Conservation (phyloP, 2,113 vertebrate species). For the Columbina picui region DNA sequence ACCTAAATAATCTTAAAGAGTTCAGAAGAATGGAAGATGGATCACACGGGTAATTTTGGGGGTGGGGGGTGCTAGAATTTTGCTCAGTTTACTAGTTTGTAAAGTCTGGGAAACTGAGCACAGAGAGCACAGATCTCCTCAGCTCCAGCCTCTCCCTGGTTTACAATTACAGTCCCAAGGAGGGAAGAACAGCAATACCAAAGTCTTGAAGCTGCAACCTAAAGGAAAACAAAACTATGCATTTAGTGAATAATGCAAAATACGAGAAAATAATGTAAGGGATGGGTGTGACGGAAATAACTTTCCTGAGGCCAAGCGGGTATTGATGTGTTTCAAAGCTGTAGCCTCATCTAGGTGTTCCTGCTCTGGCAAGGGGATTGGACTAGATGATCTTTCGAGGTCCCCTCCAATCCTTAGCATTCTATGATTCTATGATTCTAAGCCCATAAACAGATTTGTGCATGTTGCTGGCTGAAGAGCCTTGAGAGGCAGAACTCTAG, state of each 20-base stretch:
- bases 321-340: constrained; percentile 4
- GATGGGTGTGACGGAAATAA: neutral
- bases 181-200: neutral
- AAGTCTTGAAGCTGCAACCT: neutral
- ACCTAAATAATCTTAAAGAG: neutral
- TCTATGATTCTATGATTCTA: too few species aligned
- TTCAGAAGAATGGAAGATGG: neutral
- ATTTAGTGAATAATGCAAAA: constrained; percentile 1
- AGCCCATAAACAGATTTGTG: neutral
- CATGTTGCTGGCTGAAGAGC: neutral
- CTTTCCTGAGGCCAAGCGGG: neutral
- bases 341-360: too few species aligned
- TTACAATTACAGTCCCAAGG: neutral
- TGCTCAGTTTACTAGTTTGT: neutral
- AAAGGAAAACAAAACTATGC: neutral
- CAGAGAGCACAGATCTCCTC: neutral
- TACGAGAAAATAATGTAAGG: neutral
- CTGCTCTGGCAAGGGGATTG: too few species aligned
- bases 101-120: neutral
- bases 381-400: too few species aligned
- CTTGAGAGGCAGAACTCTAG: neutral
- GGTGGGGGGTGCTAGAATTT: neutral
- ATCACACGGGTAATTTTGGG: neutral
- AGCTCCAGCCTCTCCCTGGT: neutral
- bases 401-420: too few species aligned